Base-by-base conservation (phyloP, 2,888 invertebrate genomes). In the Drosophila anceps region DNA sequence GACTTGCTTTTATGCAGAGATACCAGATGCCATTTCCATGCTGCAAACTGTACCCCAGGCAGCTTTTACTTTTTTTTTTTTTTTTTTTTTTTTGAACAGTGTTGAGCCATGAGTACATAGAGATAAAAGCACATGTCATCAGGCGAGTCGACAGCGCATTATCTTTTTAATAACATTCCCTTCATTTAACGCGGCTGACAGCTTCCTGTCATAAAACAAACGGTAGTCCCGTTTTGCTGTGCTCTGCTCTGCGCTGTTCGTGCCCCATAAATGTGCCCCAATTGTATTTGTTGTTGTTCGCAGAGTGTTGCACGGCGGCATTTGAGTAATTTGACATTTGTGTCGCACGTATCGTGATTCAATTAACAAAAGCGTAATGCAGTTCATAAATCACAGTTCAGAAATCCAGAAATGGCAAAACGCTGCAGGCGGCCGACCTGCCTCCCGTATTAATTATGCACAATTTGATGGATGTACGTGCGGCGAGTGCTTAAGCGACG, bases 381-480 rank as follows among this genome's bases (percentile, higher is more conserved):
- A 82, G 87, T 88, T 87, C 75, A 84, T 89, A 89, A 89, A 84
- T 87, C 82, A 82, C 72, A 71, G 55, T 20, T 57, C 59, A 35
- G 46, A 58, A 58, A 72, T 69, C 63, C 65, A 53, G 51, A 64
- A 39, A 62, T 31, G n/a, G n/a, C 29, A 67, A 67, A 59, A 54
- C 44, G 24, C 51, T 51, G 62, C 39, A 54, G 39, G 55, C 44
- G 24, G 41, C 15, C 60, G 46, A 46, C 29, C 29, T 50, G 57
- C 37, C 46, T 15, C 41, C 68, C 89, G 62, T n/a, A 84, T 84
- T 84, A 84, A 89, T 84, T 84, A 89, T 89, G 82, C 85, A 66
- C 79, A 89, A 82, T 79, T 84, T 84, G 90, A 84, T 84, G 76
- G 90, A 84, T 84, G 85, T 76, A 76, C 88, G 90, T 84, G 88